Evolutionary conservation across 2,888 invertebrate genomes (phyloP), one percentile per base, ranked within the genome.

Genomic region (Criorhina ranunculi): DNA sequence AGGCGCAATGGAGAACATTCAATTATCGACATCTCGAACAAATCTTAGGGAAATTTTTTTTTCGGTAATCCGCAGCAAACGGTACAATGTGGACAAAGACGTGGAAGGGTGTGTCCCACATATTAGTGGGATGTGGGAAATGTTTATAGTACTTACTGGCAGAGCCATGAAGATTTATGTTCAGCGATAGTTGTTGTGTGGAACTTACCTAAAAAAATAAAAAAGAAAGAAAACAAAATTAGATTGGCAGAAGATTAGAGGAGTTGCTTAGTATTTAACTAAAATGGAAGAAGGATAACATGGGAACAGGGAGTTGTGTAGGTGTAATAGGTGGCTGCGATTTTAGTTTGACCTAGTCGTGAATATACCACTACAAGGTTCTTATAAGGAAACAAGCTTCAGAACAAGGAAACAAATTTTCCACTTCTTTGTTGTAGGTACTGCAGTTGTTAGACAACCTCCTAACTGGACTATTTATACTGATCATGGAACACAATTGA

Each of bases 21-120:
- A 85, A 85, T 85, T 85, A 85, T 80, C 85, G 85, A 66, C 69
- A 75, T 85, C 80, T 70, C 76, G 24, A 55, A 51, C 57, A 77
- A 77, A 81, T 81, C 81, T 76, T 49, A 33, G 37, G 46, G 33
- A 60, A 57, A 57, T 78, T 78, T 83, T 35, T 73, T 67, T 67
- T 80, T 82, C 29, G 37, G 80, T 70, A 29, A 40, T 49, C 64
- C 17, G 46, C 66, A 57, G 59, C 37, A 60, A 69, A 83, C 60
- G 79, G 72, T 69, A 79, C 57, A 57, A 67, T 78, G 72, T 64
- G 64, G 46, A 53, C 24, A 35, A 11, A 8, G 55, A 37, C 40
- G 44, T 70, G 46, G n/a, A 70, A 80, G 85, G 80, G 80, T 80
- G 75, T 75, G 55, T 9, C 33, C 57, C 72, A 53, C 51, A 66